Percentiles rank a stretch among this genome's conserved stretches.
phyloP scores from a whole-genome alignment of 2,113 vertebrate species.

The Plotosus lineatus region DNA sequence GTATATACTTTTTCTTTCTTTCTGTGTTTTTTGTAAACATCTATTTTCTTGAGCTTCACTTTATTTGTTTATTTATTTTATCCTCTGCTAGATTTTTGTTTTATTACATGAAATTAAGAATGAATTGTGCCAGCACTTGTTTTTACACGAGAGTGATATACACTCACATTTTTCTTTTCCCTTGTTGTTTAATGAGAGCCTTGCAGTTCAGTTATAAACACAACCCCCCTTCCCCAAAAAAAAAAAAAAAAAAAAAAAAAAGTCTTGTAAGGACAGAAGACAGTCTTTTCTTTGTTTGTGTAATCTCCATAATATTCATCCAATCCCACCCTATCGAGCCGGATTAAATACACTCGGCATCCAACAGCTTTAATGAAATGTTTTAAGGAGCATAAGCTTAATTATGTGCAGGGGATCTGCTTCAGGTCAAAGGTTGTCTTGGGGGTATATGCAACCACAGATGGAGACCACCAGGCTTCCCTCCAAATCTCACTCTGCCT shows the following conservation, averaged over 20 bases:
- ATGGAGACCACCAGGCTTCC: constrained; percentile 62
- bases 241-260: neutral
- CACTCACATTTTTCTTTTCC: neutral
- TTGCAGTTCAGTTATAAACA: neutral
- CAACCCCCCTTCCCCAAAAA: neutral
- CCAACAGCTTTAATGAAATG: constrained; percentile 72
- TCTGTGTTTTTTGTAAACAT: too few species aligned
- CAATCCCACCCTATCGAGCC: constrained; percentile 66
- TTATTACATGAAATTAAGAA: too few species aligned
- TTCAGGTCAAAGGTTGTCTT: constrained; percentile 63
- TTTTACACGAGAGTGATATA: neutral
- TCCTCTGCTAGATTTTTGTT: neutral
- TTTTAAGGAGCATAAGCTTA: constrained; percentile 69
- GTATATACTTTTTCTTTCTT: too few species aligned
- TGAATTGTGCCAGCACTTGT: neutral
- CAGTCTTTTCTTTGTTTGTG: constrained; percentile 61
- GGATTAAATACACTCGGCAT: constrained; percentile 69
- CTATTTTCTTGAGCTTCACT: too few species aligned
- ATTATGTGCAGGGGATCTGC: constrained; percentile 69
- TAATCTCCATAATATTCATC: constrained; percentile 72
- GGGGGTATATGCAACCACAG: constrained; percentile 55
- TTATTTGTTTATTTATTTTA: too few species aligned
- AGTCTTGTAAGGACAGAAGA: constrained; percentile 53
- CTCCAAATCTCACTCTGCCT: constrained; percentile 58
- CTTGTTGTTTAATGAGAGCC: neutral